Conservation (phyloP, 2,888 invertebrate species). For the Onchidella celtica region DNA sequence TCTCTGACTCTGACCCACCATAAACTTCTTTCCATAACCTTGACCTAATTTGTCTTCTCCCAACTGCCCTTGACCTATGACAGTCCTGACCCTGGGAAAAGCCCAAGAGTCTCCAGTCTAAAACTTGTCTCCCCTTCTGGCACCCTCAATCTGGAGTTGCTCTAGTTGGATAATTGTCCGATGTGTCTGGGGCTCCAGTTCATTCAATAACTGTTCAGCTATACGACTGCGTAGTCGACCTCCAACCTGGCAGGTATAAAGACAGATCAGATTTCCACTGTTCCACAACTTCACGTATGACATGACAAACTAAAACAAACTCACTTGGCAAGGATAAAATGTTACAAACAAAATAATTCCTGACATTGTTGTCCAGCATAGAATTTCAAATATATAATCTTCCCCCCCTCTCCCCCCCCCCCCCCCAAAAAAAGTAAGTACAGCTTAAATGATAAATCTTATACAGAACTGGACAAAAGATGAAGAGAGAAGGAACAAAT, state of each 20-base stretch:
- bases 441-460: neutral
- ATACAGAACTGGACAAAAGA: neutral
- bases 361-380: neutral
- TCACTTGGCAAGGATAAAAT: neutral
- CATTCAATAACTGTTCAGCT: slow-evolving; percentile 77
- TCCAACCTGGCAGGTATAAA: slow-evolving; percentile 66
- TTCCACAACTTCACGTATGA: no score
- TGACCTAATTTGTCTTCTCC: neutral
- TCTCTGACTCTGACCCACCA: no score
- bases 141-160: slow-evolving; percentile 54
- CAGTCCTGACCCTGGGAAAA: neutral
- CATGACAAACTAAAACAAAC: neutral
- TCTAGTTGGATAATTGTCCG: slow-evolving; percentile 69
- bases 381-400: no score
- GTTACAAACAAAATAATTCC: neutral
- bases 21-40: no score
- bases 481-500: no score
- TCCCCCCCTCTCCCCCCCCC: no score
- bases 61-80: neutral
- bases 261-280: neutral
- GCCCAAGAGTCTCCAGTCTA: slow-evolving; percentile 7
- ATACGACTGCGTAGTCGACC: slow-evolving; percentile 75
- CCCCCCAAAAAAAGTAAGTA: neutral
- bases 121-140: slow-evolving; percentile 5
- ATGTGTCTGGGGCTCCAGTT: slow-evolving; percentile 73